phyloP scores from a whole-genome alignment of 2,797 vertebrate genomes.

The Lepidocolaptes lacrymiger region DNA sequence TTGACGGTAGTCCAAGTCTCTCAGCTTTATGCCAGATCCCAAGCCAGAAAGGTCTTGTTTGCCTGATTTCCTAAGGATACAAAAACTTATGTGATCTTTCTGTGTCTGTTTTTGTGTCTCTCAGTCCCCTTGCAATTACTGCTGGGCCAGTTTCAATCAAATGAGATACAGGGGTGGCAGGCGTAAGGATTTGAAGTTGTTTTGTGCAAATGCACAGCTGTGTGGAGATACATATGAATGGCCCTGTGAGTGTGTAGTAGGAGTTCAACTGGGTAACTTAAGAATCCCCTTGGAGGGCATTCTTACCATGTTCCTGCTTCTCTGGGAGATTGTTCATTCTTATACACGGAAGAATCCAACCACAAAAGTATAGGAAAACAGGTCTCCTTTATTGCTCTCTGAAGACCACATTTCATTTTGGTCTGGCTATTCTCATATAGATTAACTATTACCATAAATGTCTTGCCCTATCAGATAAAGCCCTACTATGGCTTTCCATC shows the following conservation, averaged over 20 bases:
- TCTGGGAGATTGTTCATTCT: background rate
- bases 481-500: background rate
- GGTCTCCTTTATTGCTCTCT: background rate
- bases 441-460: background rate
- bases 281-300: background rate
- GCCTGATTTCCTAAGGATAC: constrained; percentile 31
- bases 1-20: constrained; percentile 64
- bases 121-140: background rate
- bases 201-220: constrained; percentile 14
- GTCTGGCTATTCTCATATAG: background rate
- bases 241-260: background rate
- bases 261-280: background rate
- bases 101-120: background rate
- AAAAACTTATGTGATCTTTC: constrained; percentile 1
- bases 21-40: constrained; percentile 69
- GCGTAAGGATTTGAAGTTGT: background rate
- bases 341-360: background rate
- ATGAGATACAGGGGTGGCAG: background rate
- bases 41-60: constrained; percentile 62
- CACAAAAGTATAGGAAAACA: background rate
- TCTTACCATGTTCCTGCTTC: background rate
- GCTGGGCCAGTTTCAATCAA: background rate
- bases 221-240: background rate
- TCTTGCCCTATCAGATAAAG: background rate
- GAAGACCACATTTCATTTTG: background rate